These are phyloP conservation scores for Falco columbarius DNA, from an alignment of 2,797 vertebrate species.

Conservation along the genomic window DNA sequence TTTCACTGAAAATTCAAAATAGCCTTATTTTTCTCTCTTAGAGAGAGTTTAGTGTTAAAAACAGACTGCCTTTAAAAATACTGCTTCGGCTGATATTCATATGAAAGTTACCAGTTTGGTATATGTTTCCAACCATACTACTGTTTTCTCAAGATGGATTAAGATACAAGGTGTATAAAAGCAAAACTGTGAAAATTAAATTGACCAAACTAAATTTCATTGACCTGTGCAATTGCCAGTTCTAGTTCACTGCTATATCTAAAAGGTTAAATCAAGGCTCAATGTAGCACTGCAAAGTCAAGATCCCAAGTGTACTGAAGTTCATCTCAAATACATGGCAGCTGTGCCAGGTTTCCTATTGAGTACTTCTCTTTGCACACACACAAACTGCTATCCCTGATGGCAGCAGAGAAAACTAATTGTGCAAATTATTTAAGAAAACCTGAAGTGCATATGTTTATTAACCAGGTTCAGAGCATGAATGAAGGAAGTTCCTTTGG, in stretches of 20 bases:
- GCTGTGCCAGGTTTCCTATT: neutral
- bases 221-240: neutral
- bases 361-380: neutral
- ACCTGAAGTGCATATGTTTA: neutral
- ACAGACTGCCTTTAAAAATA: neutral
- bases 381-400: neutral
- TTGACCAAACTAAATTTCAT: neutral
- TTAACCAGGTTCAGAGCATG: neutral
- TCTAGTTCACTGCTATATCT: neutral
- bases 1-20: neutral
- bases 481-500: neutral
- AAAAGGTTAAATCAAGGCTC: neutral
- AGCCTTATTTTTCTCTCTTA: neutral
- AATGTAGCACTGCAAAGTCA: neutral
- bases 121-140: neutral
- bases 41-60: neutral
- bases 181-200: neutral
- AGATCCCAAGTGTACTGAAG: neutral
- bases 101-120: neutral
- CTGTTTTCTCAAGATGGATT: neutral
- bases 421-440: neutral
- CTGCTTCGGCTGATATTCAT: neutral
- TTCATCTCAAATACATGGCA: neutral
- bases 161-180: neutral
- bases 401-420: neutral